Conservation (phyloP, 2,888 invertebrate genomes). For the Alentia gelatinosa region DNA sequence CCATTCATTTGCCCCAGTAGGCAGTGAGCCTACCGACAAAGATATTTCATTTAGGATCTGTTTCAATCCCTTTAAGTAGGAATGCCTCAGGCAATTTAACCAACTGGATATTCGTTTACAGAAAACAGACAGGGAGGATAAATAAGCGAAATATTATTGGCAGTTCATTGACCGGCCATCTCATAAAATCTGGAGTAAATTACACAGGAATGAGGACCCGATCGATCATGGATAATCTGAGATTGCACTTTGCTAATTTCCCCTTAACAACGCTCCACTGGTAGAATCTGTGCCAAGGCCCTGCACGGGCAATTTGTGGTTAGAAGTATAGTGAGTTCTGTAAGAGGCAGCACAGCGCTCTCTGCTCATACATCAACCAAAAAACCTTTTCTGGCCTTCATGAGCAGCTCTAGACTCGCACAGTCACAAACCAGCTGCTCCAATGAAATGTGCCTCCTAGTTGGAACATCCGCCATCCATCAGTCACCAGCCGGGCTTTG, state of each 20-base stretch:
- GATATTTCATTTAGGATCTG: too few relatives aligned
- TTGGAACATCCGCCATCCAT: neutral
- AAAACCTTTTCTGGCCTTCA: neutral
- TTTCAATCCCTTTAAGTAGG: too few relatives aligned
- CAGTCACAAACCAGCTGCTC: neutral
- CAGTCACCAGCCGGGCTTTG: neutral
- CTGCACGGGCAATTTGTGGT: neutral
- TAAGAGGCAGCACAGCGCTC: neutral
- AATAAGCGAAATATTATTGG: neutral
- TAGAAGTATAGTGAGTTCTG: neutral
- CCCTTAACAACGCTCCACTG: neutral
- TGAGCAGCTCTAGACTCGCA: neutral
- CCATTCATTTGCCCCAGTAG: too few relatives aligned
- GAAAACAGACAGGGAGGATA: neutral
- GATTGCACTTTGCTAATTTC: conserved; percentile 11
- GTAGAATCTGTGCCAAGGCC: neutral
- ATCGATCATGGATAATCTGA: neutral
- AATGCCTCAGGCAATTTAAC: too few relatives aligned
- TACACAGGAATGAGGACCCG: neutral
- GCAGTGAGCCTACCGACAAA: too few relatives aligned
- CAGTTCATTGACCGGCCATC: neutral
- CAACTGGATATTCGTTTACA: neutral
- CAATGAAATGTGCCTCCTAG: neutral
- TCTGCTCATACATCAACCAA: neutral
- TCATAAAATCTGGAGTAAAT: conserved; percentile 13